phyloP scores from a whole-genome alignment of 2,113 vertebrate species.

The Elgaria multicarinata region DNA sequence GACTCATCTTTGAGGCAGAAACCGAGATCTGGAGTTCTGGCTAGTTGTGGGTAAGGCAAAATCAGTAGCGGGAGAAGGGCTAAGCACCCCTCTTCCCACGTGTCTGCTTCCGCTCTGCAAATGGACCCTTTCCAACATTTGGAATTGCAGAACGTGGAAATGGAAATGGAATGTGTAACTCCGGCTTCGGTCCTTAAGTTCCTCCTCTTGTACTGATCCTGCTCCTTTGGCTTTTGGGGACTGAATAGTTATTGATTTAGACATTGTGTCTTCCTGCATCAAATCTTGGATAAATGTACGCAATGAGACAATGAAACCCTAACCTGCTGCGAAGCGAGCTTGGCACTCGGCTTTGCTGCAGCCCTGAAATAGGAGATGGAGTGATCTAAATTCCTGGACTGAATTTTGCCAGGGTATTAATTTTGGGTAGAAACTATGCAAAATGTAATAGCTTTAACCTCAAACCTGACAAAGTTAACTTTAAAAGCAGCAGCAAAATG shows the following conservation, averaged over 20 bases:
- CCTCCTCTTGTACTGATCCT: not conserved
- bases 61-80: not conserved
- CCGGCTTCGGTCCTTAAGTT: not conserved
- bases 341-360: not conserved
- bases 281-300: not conserved
- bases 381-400: slow-evolving; percentile 2
- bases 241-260: slow-evolving; percentile 9
- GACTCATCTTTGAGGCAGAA: not conserved
- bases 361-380: not conserved
- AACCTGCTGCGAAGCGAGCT: not conserved
- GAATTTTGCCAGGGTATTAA: not conserved
- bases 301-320: not conserved
- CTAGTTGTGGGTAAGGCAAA: too few species aligned
- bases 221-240: not conserved
- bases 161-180: not conserved
- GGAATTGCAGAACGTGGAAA: not conserved
- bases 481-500: not conserved
- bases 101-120: not conserved
- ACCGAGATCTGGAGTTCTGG: not conserved
- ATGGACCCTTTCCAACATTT: not conserved
- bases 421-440: slow-evolving; percentile 32
- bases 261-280: not conserved
- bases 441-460: slow-evolving; percentile 11
- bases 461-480: not conserved
- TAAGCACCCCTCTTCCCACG: not conserved